Base-by-base conservation (phyloP, 2,113 vertebrate species). In the Ptychochromis oligacanthus region DNA sequence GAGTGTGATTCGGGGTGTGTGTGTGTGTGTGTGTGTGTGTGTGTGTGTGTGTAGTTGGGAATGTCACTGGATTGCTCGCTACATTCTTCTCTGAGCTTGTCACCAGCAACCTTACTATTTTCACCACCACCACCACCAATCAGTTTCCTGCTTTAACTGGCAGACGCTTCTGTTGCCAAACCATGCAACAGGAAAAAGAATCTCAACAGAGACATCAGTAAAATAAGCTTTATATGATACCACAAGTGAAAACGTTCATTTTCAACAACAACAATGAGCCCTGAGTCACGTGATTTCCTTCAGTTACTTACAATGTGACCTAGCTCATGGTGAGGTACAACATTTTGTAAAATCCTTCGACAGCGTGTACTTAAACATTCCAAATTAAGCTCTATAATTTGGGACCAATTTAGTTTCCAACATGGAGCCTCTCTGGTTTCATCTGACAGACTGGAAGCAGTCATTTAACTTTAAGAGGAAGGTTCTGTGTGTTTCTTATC, bases 81-180 rank as follows among this genome's bases (percentile, higher is more conserved):
- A 65, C 75, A 75, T 79, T 74, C 52, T 28, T 75, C n/a, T 38
- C 61, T 81, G 13, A 64, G n/a, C 28, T 46, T 61, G n/a, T 38
- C 28, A 17, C 54, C 28, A 20, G 83, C 12, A 36, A 6, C 40
- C 82, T n/a, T 7, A 7, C 26, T 31, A 76, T 80, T 85, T 85
- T 59, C 28, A 77, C 22, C 13, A n/a, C 77, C 17, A n/a, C 77
- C 17, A 55, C 46, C 56, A 12, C 49, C n/a, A 4, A 20, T 24
- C 75, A 58, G 40, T 20, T 56, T 56, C 54, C 54, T 56, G 10
- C 54, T 56, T 55, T 22, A 22, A 56, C 20, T 22, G n/a, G 9
- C 54, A n/a, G 8, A 22, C 1, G 1, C 67, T 15, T 76, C n/a
- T 8, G 20, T 7, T 60, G 54, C 59, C 77, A 76, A 76, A 87